Base-by-base conservation (phyloP, 2,113 vertebrate genomes). In the Brienomyrus longianalis region DNA sequence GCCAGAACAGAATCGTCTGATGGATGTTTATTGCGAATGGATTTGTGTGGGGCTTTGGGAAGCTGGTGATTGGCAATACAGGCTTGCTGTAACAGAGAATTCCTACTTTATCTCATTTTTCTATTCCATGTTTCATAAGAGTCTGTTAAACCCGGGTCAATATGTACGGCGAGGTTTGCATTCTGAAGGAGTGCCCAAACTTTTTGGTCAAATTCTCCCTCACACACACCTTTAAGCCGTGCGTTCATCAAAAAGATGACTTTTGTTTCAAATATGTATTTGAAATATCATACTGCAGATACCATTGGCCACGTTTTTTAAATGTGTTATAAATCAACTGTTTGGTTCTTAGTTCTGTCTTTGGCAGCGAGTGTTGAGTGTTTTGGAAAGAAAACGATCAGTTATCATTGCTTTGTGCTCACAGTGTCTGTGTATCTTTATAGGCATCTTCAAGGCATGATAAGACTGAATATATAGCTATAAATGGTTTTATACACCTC, bases 51-150 rank as follows among this genome's bases (percentile, higher is more conserved):
- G 48, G 5, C 54, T 21, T 51, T 27, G 86, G 74, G 84, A 88
- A 89, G 62, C 19, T 59, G 86, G 47, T 83, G 47, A 91, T 89
- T 92, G 90, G 90, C 90, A 90, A 86, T 89, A 90, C 91, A 90
- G 77, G 88, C 92, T 77, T 91, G 89, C 52, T 90, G 83, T 84
- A 90, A 92, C 52, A 54, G 50, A 88, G 17, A 89, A 89, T 86
- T 84, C 84, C 83, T 45, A 87, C 88, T 51, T 35, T 89, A 74
- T 91, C 56, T 80, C 51, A 51, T 83, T 50, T 91, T 86, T 91
- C 62, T 90, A 80, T 80, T 90, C 89, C 89, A 88, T 43, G 66
- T 86, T 89, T 90, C 89, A 87, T 66, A 43, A 70, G 54, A 74
- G 89, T 77, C 23, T 85, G 21, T 23, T 90, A 54, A 83, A 47